Evolutionary conservation across 2,113 vertebrate species (phyloP).

Genomic region (Campylomormyrus numenius): DNA sequence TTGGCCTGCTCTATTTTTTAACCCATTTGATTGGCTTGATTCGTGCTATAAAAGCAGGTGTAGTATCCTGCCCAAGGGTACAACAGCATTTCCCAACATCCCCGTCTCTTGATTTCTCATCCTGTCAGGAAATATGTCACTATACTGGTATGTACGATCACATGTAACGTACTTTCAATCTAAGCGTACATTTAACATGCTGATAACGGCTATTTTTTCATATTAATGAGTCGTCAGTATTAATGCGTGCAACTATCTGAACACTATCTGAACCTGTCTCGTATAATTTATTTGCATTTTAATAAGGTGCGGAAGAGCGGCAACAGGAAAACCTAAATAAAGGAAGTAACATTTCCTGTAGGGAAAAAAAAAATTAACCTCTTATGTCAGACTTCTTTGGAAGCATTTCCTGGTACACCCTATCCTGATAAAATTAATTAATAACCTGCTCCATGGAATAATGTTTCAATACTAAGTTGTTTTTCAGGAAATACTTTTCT

Average conservation of each 20-base stretch:
- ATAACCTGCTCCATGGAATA: conserved; percentile 33
- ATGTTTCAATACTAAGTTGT: conserved; percentile 50
- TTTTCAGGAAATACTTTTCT: conserved; percentile 50
- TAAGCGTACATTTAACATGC: not conserved
- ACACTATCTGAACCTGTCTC: not conserved
- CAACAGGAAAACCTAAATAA: conserved; percentile 30
- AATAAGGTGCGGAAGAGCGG: conserved; percentile 22
- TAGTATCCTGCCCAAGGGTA: not conserved
- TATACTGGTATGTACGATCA: not conserved
- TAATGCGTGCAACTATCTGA: not conserved
- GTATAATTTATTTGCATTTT: conserved; percentile 29
- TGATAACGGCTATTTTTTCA: not conserved
- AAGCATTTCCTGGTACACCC: conserved; percentile 40
- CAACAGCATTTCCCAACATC: not conserved
- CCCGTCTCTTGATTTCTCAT: not conserved
- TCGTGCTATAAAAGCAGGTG: not conserved
- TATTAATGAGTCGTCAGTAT: not conserved
- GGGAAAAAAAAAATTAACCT: conserved; percentile 15
- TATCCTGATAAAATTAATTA: conserved; percentile 39
- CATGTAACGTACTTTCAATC: not conserved
- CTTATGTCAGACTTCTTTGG: conserved; percentile 11
- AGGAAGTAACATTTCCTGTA: conserved; percentile 28
- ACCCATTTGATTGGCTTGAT: not conserved
- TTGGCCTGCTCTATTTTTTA: not conserved
- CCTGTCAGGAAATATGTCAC: not conserved